Evolutionary conservation across 2,888 invertebrate genomes (phyloP).

Genomic region (Chaetogeoica ovagalla): DNA sequence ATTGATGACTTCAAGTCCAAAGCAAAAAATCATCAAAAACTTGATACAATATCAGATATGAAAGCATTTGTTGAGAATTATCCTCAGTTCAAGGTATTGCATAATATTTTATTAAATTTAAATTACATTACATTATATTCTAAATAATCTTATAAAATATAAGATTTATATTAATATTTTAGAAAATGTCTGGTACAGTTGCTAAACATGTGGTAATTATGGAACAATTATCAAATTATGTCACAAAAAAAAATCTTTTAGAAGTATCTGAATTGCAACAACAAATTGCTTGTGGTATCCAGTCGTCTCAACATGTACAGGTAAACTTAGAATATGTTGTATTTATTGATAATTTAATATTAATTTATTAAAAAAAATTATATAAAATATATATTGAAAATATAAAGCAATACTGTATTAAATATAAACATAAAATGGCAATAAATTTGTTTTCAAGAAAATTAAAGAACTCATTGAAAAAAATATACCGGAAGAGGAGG

Average conservation of each 20-base stretch:
- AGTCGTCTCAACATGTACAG: constrained; percentile 76
- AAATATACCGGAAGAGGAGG: constrained; percentile 75
- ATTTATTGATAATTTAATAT: constrained; percentile 4
- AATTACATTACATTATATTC: too few species aligned
- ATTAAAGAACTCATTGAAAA: constrained; percentile 65
- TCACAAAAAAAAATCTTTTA: constrained; percentile 76
- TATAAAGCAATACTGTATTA: too few species aligned
- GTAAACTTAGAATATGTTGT: constrained; percentile 15
- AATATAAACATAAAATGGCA: neutral
- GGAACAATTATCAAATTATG: constrained; percentile 87
- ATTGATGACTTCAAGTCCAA: constrained; percentile 98
- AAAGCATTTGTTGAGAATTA: constrained; percentile 97
- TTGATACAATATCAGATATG: constrained; percentile 98
- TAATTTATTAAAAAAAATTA: too few species aligned
- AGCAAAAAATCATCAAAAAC: constrained; percentile 92
- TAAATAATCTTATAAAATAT: neutral
- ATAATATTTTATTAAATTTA: constrained; percentile 2
- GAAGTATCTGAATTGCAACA: constrained; percentile 93
- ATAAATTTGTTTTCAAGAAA: constrained; percentile 62
- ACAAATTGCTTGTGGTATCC: constrained; percentile 85
- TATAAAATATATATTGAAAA: too few species aligned
- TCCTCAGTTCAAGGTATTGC: constrained; percentile 84
- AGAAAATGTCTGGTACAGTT: constrained; percentile 92
- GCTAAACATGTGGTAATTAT: constrained; percentile 97
- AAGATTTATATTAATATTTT: constrained; percentile 20